phyloP scores from a whole-genome alignment of 2,888 invertebrate species.

The Hirtodrosophila confusa region DNA sequence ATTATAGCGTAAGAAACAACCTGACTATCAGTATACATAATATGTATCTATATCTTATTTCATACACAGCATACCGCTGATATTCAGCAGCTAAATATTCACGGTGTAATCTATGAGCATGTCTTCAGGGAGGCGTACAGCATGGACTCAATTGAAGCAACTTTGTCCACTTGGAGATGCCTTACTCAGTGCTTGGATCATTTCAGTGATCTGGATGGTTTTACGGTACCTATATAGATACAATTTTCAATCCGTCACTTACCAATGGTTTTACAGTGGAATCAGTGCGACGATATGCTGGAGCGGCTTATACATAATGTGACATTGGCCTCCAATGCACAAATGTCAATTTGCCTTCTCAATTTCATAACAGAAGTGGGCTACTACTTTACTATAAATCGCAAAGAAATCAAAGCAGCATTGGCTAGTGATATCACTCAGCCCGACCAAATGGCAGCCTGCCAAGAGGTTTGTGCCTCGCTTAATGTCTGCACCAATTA shows the following conservation, averaged over 20 bases:
- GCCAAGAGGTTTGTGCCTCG: constrained; percentile 54
- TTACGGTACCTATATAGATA: constrained; percentile 51
- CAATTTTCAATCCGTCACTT: not conserved
- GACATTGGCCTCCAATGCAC: constrained; percentile 64
- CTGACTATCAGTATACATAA: not conserved
- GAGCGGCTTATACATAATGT: constrained; percentile 77
- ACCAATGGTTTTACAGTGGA: constrained; percentile 73
- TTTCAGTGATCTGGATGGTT: constrained; percentile 65
- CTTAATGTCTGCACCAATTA: constrained; percentile 73
- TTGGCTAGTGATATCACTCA: constrained; percentile 46
- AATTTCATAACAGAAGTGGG: constrained; percentile 70
- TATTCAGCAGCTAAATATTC: constrained; percentile 77
- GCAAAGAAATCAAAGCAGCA: constrained; percentile 55
- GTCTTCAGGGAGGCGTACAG: constrained; percentile 72
- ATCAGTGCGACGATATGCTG: constrained; percentile 81
- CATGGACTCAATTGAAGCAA: constrained; percentile 63
- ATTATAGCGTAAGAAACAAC: constrained; percentile 64
- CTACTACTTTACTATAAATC: constrained; percentile 73
- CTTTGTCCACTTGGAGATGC: constrained; percentile 76
- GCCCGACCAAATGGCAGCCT: constrained; percentile 39
- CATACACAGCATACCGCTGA: constrained; percentile 58
- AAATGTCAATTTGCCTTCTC: constrained; percentile 68
- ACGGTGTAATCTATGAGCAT: constrained; percentile 81
- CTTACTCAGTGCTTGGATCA: constrained; percentile 79
- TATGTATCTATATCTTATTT: not conserved